These are phyloP conservation scores for Protonibea diacanthus DNA, from an alignment of 2,797 vertebrate genomes.

Conservation along the genomic window DNA sequence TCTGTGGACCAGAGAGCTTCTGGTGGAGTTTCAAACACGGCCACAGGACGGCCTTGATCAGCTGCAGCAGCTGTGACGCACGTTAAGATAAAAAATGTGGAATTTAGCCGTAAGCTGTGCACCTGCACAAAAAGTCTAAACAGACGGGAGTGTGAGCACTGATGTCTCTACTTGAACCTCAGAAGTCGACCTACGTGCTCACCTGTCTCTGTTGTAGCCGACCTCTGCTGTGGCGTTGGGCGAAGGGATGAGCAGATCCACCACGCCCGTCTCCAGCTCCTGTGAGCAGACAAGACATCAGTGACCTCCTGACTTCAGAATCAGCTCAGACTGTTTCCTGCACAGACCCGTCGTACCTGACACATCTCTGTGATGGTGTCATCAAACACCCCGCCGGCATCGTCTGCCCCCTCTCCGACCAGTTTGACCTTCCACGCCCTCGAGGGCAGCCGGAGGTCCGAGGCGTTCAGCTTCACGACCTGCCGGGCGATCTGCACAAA, in stretches of 20 bases:
- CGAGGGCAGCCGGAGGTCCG: conserved; percentile 87
- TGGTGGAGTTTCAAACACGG: too few species aligned
- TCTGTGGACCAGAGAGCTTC: too few species aligned
- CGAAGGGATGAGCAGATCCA: conserved; percentile 88
- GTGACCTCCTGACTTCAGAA: background rate
- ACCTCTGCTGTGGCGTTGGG: conserved; percentile 88
- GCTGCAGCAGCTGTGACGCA: too few species aligned
- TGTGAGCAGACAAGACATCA: conserved; percentile 45
- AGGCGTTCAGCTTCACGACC: conserved; percentile 88
- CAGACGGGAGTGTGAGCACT: background rate
- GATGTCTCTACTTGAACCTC: background rate
- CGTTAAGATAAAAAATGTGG: too few species aligned
- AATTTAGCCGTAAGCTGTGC: too few species aligned
- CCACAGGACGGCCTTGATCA: too few species aligned
- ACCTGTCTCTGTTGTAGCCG: conserved; percentile 89
- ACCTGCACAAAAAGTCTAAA: too few species aligned
- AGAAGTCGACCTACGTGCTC: conserved; percentile 7
- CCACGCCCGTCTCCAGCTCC: conserved; percentile 88
- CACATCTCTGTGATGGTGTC: conserved; percentile 91
- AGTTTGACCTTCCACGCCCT: conserved; percentile 90
- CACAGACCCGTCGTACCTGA: conserved; percentile 73
- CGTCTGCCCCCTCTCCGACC: conserved; percentile 88
- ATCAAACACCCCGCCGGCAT: conserved; percentile 88
- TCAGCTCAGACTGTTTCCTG: rapidly evolving
- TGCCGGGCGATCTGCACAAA: conserved; percentile 91